Base-by-base conservation (phyloP, 2,113 vertebrate genomes). In the Casuarius casuarius region DNA sequence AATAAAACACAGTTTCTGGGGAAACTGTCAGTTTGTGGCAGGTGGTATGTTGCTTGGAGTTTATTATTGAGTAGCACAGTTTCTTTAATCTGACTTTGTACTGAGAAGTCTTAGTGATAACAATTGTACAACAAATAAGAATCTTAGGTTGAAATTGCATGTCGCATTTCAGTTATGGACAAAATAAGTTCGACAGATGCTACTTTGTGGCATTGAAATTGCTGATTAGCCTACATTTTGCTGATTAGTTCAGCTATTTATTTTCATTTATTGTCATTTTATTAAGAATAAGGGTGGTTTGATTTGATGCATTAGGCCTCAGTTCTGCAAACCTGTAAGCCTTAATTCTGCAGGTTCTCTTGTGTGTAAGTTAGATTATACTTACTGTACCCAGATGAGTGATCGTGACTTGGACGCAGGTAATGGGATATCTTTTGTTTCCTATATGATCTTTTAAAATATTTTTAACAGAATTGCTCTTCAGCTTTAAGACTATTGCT, bases 251-350 rank as follows among this genome's bases (percentile, higher is more conserved):
- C 89, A 92, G 73, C 91, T 92, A 5, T 84, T 94, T 74, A 5
- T n/a, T 95, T 87, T 62, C 62, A 78, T 93, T 80, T 75, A 86
- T 84, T 72, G 84, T 66, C 81, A 66, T 87, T 94, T 80, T 42
- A 59, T 63, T 87, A 83, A 80, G 71, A 12, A 40, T 51, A 63
- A 80, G 80, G 46, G 48, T 73, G 76, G 56, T 78, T 63, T 66
- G 51, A 77, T 80, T 58, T 33, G 80, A 87, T 65, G 65, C 17
- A 9, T 42, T 22, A 70, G 68, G 54, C 84, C 78, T 80, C 42
- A 23, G 0, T 89, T 89, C 63, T 84, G 54, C 84, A 68, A 26
- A 89, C 28, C 21, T 59, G 25, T 9, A 15, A 56, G 51, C 44
- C 44, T 62, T 19, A 61, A 49, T 59, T 54, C 48, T 72, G 18